These are phyloP conservation scores for Tupiocoris notatus DNA, from an alignment of 2,888 invertebrate genomes.

Conservation along the genomic window DNA sequence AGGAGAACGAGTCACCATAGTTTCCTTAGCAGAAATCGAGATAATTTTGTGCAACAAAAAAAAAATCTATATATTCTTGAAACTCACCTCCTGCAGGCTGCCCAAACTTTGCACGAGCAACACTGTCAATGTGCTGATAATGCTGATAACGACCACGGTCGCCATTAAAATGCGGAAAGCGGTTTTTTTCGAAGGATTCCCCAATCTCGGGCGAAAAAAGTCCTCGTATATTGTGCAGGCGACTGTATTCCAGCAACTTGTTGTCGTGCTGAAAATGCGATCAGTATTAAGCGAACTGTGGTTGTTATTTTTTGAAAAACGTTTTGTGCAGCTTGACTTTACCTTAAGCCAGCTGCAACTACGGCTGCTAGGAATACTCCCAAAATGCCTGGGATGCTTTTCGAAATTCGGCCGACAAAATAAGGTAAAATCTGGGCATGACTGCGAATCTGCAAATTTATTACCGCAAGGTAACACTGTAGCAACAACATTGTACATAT, in stretches of 20 bases:
- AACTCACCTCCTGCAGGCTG: neutral
- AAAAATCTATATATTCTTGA: too few relatives aligned
- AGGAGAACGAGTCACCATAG: too few relatives aligned
- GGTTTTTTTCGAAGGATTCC: conserved; percentile 57
- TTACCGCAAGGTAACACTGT: too few relatives aligned
- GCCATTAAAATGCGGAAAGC: conserved; percentile 63
- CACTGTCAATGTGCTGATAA: conserved; percentile 58
- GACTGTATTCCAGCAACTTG: conserved; percentile 58
- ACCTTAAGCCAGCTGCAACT: conserved; percentile 65
- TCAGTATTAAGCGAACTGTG: neutral
- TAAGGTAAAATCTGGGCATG: conserved; percentile 8
- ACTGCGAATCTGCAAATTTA: too few relatives aligned
- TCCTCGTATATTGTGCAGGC: conserved; percentile 67
- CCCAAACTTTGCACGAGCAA: neutral
- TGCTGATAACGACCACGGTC: conserved; percentile 58
- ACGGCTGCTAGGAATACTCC: conserved; percentile 73
- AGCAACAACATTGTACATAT: too few relatives aligned
- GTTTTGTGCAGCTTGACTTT: neutral
- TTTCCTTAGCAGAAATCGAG: too few relatives aligned
- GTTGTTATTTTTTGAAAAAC: neutral
- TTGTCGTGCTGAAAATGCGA: neutral
- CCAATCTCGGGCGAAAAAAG: conserved; percentile 61
- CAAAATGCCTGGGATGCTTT: conserved; percentile 64
- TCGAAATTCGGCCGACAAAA: conserved; percentile 2
- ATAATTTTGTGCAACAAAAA: too few relatives aligned